Evolutionary conservation across 2,113 vertebrate species (phyloP), one percentile per base, ranked within the genome.

Genomic region (Symphodus melops): DNA sequence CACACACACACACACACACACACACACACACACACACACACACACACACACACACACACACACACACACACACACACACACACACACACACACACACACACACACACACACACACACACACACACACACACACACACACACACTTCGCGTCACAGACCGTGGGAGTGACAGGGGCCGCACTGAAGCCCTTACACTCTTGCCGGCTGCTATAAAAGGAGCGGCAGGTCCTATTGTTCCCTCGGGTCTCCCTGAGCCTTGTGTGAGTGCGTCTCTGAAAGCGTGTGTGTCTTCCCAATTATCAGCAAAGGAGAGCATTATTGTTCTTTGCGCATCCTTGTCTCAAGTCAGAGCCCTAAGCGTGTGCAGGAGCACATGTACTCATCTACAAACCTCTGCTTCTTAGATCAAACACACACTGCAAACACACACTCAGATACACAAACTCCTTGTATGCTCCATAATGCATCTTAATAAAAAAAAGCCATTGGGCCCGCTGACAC

Each of bases 391-490:
- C 49, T 25, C 39, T 25, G 33, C 60, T 53, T 52, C 62, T 63
- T 41, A 66, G 9, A 46, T 51, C 39, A 49, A 33, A 76, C 48
- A 36, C 72, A 65, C 70, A n/a, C n/a, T n/a, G n/a, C n/a, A 51
- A n/a, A 39, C n/a, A 49, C 23, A 53, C 53, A 64, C 54, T 55
- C 54, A 71, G 3, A 68, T 16, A 80, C 59, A 75, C 72, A 77
- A 76, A 68, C 68, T 77, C 59, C 57, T 68, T 16, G 28, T 72
- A 75, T 85, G 60, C 78, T 86, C 67, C 68, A 86, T 87, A 87
- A 87, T 87, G 89, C 87, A 87, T 89, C 86, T 87, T 83, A 86
- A 90, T 90, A 81, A 83, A 79, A 83, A 79, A 83, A 86, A 77
- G 71, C 81, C 79, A 87, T 42, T 73, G 76, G 86, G 74, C 48